phyloP scores from a whole-genome alignment of 1,140 invertebrate genomes.

The Myzus persicae region DNA sequence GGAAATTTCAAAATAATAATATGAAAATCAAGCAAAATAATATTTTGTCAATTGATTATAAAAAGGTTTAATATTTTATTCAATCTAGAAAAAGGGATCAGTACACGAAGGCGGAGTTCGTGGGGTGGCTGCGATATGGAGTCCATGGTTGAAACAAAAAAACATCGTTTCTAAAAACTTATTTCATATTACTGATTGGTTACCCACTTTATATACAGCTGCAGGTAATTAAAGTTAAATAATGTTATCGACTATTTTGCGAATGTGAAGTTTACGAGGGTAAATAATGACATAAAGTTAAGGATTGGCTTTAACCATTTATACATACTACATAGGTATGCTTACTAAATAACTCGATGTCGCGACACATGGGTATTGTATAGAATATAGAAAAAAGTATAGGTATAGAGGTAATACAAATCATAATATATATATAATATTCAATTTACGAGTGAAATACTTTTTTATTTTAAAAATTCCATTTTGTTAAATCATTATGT shows the following conservation, averaged over 20 bases:
- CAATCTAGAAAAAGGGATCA: conserved; percentile 33
- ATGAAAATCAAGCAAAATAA: neutral
- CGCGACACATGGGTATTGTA: too few species aligned
- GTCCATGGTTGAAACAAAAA: conserved; percentile 64
- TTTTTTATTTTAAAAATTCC: too few species aligned
- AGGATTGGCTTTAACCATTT: neutral
- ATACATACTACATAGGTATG: too few species aligned
- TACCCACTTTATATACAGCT: conserved; percentile 72
- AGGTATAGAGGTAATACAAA: too few species aligned
- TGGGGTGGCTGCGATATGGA: conserved; percentile 67
- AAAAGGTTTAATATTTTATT: neutral
- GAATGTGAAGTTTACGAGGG: neutral
- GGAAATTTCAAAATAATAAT: too few species aligned
- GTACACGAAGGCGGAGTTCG: conserved; percentile 66
- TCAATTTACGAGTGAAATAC: too few species aligned
- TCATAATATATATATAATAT: too few species aligned
- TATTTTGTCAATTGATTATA: neutral
- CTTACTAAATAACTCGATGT: too few species aligned
- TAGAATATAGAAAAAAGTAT: too few species aligned
- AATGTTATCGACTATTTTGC: neutral
- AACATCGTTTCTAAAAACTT: conserved; percentile 65
- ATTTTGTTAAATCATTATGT: too few species aligned
- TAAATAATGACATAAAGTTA: neutral
- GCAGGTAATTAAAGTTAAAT: conserved; percentile 64
- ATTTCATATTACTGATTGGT: conserved; percentile 70